Evolutionary conservation across 2,113 vertebrate species (phyloP).

Genomic region (Mungos mungo): DNA sequence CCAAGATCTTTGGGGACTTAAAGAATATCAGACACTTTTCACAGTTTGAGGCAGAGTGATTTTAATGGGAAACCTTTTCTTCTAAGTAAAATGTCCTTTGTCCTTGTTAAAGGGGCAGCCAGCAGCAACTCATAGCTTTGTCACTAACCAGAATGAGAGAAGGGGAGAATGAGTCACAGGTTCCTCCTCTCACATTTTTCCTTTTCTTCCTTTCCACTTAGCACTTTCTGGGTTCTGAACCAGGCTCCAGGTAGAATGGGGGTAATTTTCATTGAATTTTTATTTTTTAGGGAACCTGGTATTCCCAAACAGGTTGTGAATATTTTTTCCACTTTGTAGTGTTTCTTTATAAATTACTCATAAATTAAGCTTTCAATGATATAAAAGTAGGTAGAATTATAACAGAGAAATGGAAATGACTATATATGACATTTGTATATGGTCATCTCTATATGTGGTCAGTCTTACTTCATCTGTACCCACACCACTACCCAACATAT

Average conservation of each 20-base stretch:
- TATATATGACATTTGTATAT: too few species aligned
- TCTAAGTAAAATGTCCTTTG: not conserved
- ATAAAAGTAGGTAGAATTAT: not conserved
- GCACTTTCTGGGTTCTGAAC: not conserved
- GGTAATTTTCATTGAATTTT: not conserved
- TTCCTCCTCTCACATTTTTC: not conserved
- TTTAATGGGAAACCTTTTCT: conserved; percentile 24
- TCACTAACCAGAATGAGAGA: not conserved
- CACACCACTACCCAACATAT: not conserved
- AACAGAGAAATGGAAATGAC: too few species aligned
- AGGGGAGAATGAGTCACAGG: not conserved
- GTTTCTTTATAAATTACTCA: conserved; percentile 1
- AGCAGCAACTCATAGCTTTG: not conserved
- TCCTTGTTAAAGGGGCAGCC: not conserved
- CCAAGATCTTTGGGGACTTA: not conserved
- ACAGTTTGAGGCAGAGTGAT: not conserved
- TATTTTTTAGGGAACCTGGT: not conserved
- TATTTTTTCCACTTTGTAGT: not conserved
- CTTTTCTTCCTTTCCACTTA: not conserved
- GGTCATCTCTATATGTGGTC: not conserved
- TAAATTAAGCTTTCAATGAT: not conserved
- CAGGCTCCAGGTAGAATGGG: not conserved
- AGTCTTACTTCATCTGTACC: not conserved
- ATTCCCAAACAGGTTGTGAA: not conserved
- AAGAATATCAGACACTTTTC: conserved; percentile 28